Evolutionary conservation across 35 echinoderm and acorn worm genomes (phyloP).

Genomic region (Patiria miniata): DNA sequence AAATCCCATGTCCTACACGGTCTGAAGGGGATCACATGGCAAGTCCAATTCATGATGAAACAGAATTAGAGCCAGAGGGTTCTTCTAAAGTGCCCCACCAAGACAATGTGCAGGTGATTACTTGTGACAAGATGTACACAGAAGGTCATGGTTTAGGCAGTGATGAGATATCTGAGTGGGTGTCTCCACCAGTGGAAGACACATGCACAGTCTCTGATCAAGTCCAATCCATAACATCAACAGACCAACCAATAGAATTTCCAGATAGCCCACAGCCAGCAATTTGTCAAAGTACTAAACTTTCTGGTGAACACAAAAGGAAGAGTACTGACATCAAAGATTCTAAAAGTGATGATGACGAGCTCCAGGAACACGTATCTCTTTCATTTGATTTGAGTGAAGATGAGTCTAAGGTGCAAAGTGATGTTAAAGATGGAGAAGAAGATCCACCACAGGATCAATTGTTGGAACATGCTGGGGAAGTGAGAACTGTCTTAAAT

Average conservation of each 20-base stretch:
- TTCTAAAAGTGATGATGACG: too few relatives aligned
- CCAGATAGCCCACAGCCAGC: neutral
- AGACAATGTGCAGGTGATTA: too few relatives aligned
- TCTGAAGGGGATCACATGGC: neutral
- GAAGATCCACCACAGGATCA: too few relatives aligned
- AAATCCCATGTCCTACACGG: neutral
- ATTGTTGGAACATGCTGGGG: neutral
- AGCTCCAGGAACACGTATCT: too few relatives aligned
- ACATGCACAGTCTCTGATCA: neutral
- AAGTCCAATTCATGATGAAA: neutral
- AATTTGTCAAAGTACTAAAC: neutral
- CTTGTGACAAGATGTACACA: too few relatives aligned
- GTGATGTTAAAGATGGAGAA: too few relatives aligned
- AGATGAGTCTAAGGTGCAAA: too few relatives aligned
- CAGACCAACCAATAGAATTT: constrained; percentile 5
- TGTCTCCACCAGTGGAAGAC: neutral
- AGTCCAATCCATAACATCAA: neutral
- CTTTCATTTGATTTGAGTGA: too few relatives aligned
- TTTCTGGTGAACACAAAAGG: too few relatives aligned
- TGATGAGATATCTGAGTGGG: neutral
- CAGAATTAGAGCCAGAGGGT: neutral
- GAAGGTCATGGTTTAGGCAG: too few relatives aligned
- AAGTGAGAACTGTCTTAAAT: neutral
- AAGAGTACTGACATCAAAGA: too few relatives aligned
- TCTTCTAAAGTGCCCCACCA: neutral